These are phyloP conservation scores for Stenchaetothrips biformis DNA, from an alignment of 2,888 invertebrate genomes.

Conservation along the genomic window DNA sequence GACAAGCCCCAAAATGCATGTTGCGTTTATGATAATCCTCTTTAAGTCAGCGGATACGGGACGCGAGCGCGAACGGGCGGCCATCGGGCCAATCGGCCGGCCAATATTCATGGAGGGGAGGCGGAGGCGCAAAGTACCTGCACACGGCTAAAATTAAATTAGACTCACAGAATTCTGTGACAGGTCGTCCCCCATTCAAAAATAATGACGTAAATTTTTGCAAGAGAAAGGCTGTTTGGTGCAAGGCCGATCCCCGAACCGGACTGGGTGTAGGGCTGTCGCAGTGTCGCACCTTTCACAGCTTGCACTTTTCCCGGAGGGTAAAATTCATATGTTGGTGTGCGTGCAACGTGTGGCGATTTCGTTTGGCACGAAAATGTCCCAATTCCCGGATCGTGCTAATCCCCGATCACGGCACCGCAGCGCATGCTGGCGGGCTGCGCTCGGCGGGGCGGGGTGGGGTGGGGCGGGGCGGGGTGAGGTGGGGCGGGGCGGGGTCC, in stretches of 20 bases:
- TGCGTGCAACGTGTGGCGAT: not conserved
- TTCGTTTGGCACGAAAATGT: not conserved
- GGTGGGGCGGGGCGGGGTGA: not conserved
- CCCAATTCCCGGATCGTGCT: constrained; percentile 1
- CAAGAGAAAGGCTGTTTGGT: too few relatives aligned
- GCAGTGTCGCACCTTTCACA: too few relatives aligned
- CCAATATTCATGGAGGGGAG: constrained; percentile 7
- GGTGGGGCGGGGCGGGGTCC: not conserved
- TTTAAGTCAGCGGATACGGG: constrained; percentile 18
- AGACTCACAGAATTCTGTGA: too few relatives aligned
- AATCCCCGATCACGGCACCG: not conserved
- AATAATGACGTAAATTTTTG: too few relatives aligned
- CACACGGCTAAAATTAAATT: too few relatives aligned
- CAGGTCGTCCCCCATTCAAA: too few relatives aligned
- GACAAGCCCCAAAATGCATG: constrained; percentile 22
- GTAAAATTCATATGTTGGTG: too few relatives aligned
- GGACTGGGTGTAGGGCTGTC: too few relatives aligned
- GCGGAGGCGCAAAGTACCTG: too few relatives aligned
- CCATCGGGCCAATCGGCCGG: not conserved
- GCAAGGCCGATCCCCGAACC: too few relatives aligned
- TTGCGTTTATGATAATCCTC: constrained; percentile 23
- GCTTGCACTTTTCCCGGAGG: too few relatives aligned
- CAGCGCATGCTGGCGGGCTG: not conserved
- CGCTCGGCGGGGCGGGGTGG: too few relatives aligned
- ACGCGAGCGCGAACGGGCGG: not conserved